Conservation (phyloP, 2,113 vertebrate genomes). For the Phaetusa simplex region DNA sequence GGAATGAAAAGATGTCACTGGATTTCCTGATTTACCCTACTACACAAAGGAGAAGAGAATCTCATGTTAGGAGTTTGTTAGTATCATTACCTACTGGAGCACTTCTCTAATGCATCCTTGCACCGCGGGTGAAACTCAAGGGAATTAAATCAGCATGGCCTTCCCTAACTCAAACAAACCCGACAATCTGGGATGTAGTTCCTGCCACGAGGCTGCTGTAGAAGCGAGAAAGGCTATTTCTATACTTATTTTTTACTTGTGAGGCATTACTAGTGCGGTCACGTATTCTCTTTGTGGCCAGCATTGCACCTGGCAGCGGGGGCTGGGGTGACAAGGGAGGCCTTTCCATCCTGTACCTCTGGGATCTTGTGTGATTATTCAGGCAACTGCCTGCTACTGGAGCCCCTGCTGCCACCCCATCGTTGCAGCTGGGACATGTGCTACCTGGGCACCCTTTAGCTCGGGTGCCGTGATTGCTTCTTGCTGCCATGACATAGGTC, state of each 20-base stretch:
- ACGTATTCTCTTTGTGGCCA: background rate
- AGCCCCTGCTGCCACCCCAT: background rate
- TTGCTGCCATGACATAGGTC: background rate
- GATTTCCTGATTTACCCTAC: background rate
- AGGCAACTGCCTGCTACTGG: background rate
- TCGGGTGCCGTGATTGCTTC: background rate
- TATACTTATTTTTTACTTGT: background rate
- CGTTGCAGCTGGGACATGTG: fast-evolving
- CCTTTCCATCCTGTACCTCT: background rate
- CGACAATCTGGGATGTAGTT: background rate
- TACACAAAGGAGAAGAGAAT: background rate
- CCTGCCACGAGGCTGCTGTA: background rate
- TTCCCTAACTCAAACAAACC: background rate
- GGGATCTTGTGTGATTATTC: background rate
- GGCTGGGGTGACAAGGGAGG: too few relatives aligned
- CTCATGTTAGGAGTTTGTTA: background rate
- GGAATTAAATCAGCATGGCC: background rate
- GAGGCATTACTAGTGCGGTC: background rate
- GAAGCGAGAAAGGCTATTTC: background rate
- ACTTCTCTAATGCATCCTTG: background rate
- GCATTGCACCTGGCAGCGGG: background rate
- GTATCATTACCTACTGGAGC: background rate
- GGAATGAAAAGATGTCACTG: fast-evolving
- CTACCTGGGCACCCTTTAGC: background rate
- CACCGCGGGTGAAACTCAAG: background rate